These are phyloP conservation scores for Cheilosia urbana DNA, from an alignment of 2,888 invertebrate genomes.

Conservation along the genomic window DNA sequence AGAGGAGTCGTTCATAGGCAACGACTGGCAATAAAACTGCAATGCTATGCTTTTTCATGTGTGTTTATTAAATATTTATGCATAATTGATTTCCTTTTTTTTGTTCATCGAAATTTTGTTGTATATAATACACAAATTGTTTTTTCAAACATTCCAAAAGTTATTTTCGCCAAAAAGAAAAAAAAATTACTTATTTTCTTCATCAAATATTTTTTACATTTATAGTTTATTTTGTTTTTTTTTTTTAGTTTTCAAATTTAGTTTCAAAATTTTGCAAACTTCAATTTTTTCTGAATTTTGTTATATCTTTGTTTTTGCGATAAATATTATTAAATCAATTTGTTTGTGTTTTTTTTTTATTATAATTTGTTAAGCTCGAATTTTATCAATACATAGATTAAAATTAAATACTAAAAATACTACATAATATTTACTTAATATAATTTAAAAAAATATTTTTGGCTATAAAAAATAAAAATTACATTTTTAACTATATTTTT, in stretches of 20 bases:
- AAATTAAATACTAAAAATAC: conserved; percentile 77
- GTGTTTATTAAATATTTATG: conserved; percentile 74
- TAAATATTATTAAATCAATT: conserved; percentile 81
- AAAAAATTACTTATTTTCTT: conserved; percentile 33
- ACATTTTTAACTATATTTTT: conserved; percentile 77
- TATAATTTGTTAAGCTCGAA: conserved; percentile 76
- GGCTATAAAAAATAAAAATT: conserved; percentile 79
- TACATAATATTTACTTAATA: conserved; percentile 76
- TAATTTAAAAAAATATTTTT: conserved; percentile 78
- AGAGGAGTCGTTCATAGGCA: too few relatives aligned
- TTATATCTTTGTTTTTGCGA: conserved; percentile 28
- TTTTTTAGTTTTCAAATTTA: conserved; percentile 19
- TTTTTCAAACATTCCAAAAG: conserved; percentile 59
- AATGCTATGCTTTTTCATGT: conserved; percentile 54
- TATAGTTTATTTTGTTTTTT: conserved; percentile 18
- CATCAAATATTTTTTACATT: conserved; percentile 50
- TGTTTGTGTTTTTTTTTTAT: conserved; percentile 73
- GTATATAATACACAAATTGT: conserved; percentile 70
- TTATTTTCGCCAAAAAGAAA: conserved; percentile 50
- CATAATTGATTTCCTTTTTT: conserved; percentile 57
- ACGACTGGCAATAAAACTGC: neutral
- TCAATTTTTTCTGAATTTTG: conserved; percentile 19
- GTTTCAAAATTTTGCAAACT: conserved; percentile 61
- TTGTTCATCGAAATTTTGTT: conserved; percentile 63
- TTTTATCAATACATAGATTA: conserved; percentile 73